Base-by-base conservation (phyloP, 2,888 invertebrate species). In the Chorisops tibialis region DNA sequence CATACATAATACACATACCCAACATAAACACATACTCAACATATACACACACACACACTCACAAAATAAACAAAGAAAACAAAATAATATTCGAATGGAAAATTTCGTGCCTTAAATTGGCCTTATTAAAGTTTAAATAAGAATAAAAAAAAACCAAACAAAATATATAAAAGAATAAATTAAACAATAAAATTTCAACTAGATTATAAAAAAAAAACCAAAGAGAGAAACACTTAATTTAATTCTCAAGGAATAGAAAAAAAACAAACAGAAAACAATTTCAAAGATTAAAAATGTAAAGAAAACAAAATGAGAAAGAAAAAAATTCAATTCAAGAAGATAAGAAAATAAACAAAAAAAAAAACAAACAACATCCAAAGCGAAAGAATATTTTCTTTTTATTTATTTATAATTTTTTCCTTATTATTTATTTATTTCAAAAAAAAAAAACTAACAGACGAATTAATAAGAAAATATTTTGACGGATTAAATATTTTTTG, bases 31-130 rank as follows among this genome's bases (percentile, higher is more conserved):
- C 4, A 48, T 12, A 48, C 21, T 7, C 21, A 48, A 21, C 6
- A 2, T 1, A 50, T 35, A 50, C 30, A 30, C 30, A 30, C 2
- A 30, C 9, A 30, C 5, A 30, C 30, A 30, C 30, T 9, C 6
- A 12, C 47, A 5, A 22, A 22, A 22, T 18, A 48, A 21, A 19
- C 22, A 48, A 48, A 48, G n/a, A 12, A 48, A 48, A 22, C 14
- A n/a, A 48, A 48, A 22, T 48, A n/a, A 59, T 37, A 64, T 65
- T 67, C 63, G 63, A 65, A 64, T 60, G 64, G 67, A 67, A 68
- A 69, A 64, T 68, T 67, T 66, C 67, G 69, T 69, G 69, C 69
- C 69, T 69, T 69, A 69, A 68, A 66, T 69, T 69, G 69, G 69
- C 69, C 69, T 69, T 69, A 69, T 35, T 59, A 56, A 54, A 24